These are phyloP conservation scores for Meteorus colon DNA, from an alignment of 2,888 invertebrate species.

Conservation along the genomic window DNA sequence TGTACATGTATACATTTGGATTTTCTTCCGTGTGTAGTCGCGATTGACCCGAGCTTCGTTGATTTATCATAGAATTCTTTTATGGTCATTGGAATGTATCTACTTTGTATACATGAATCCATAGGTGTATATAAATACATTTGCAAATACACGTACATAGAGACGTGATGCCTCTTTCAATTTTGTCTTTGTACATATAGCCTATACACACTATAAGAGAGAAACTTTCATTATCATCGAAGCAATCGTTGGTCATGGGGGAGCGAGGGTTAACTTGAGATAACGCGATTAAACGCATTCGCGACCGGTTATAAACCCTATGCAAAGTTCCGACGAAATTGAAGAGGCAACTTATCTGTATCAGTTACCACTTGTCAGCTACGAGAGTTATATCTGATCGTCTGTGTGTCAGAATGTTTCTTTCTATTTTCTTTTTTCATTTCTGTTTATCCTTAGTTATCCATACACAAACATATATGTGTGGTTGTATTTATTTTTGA, in stretches of 20 bases:
- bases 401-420: conserved; percentile 16
- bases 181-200: conserved; percentile 51
- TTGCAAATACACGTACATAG: neutral
- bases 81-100: conserved; percentile 28
- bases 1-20: conserved; percentile 20
- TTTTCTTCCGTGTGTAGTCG: conserved; percentile 26
- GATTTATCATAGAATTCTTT: conserved; percentile 34
- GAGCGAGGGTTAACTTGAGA: conserved; percentile 57
- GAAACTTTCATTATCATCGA: conserved; percentile 46
- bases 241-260: conserved; percentile 52
- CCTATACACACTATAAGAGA: conserved; percentile 32
- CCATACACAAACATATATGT: neutral
- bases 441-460: conserved; percentile 41
- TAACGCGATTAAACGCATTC: conserved; percentile 59
- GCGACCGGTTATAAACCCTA: conserved; percentile 54
- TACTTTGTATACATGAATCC: neutral
- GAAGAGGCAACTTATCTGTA: conserved; percentile 58
- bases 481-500: neutral
- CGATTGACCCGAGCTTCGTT: conserved; percentile 28
- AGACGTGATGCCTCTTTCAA: conserved; percentile 47
- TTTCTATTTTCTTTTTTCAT: too few species aligned
- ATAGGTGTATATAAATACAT: neutral
- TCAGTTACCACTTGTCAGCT: conserved; percentile 60
- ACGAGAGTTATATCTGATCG: conserved; percentile 34
- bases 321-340: conserved; percentile 53